These are phyloP conservation scores for Masticophis lateralis DNA, from an alignment of 2,797 vertebrate species.

Conservation along the genomic window DNA sequence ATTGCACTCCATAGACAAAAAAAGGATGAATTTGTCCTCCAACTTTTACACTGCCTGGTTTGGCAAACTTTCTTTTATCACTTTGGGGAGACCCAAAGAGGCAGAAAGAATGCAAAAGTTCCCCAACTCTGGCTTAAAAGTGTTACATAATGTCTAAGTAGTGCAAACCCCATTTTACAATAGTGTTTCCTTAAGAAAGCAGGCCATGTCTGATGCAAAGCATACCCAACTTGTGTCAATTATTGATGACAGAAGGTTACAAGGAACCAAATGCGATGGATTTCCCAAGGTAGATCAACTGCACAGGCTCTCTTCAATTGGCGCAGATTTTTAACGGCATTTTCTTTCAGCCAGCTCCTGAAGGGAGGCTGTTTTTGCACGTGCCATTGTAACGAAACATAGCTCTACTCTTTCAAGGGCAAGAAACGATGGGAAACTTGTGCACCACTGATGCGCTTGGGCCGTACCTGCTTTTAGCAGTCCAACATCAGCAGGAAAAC, in stretches of 20 bases:
- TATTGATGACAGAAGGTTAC: neutral
- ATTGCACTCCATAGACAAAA: neutral
- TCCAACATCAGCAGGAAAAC: neutral
- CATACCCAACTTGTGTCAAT: neutral
- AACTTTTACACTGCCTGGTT: neutral
- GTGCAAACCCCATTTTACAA: neutral
- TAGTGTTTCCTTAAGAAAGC: neutral
- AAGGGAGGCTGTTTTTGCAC: neutral
- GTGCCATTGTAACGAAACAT: neutral
- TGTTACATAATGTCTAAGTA: neutral
- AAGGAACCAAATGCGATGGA: neutral
- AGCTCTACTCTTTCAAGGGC: neutral
- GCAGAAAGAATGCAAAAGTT: no score
- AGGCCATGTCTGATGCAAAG: neutral
- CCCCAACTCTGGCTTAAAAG: neutral
- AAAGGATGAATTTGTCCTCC: neutral
- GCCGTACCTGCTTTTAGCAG: slow-evolving; percentile 16
- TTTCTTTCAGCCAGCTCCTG: slow-evolving; percentile 1
- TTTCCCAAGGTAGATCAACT: neutral
- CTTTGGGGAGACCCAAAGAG: neutral
- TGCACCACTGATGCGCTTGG: neutral
- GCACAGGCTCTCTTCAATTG: neutral
- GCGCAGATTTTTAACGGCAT: neutral
- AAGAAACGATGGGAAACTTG: neutral
- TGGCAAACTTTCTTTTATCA: neutral